Evolutionary conservation across 2,797 vertebrate species (phyloP), one percentile per base, ranked within the genome.

Genomic region (Myioborus melanocephalus): DNA sequence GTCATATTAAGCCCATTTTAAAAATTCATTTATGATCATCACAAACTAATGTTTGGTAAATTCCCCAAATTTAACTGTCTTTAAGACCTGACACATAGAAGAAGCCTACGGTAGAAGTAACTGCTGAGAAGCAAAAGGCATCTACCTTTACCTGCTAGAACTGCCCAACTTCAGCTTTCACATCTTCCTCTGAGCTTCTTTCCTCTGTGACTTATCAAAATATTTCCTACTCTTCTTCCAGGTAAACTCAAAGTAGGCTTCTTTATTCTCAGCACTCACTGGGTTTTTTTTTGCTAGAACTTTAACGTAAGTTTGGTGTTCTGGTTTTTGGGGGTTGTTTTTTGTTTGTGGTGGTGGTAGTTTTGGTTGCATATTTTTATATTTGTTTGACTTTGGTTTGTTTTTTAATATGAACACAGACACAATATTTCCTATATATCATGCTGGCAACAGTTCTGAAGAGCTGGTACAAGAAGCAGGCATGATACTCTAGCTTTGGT

Each of bases 341-440:
- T 43, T 43, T 35, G 7, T 8, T 41, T 6, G 4, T 23, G 10
- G 1, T 55, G 10, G 11, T 70, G 17, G 28, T 26, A 24, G 17
- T 26, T 81, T 79, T 14, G 8, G 4, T 17, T 21, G 8, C 2
- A 1, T 2, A 41, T 43, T 61, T 43, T 12, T 5, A 2, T 6
- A 44, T 46, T 46, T 75, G 28, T 46, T 59, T 49, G 41, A 27
- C 37, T 6, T 82, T 47, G 35, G 8, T 34, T 60, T 81, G 60
- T 2, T 5, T 87, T 91, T 82, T 50, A 55, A 70, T 55, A 88
- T 2, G 6, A 88, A 72, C 22, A 69, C 22, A 85, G 16, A 56
- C 20, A 70, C 12, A 43, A 15, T 21, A 44, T 44, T 63, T 73
- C 24, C 39, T 64, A 20, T 24, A 5, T 32, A 47, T 27, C 27